Conservation (phyloP, 2,888 invertebrate species). For the Troides aeacus region DNA sequence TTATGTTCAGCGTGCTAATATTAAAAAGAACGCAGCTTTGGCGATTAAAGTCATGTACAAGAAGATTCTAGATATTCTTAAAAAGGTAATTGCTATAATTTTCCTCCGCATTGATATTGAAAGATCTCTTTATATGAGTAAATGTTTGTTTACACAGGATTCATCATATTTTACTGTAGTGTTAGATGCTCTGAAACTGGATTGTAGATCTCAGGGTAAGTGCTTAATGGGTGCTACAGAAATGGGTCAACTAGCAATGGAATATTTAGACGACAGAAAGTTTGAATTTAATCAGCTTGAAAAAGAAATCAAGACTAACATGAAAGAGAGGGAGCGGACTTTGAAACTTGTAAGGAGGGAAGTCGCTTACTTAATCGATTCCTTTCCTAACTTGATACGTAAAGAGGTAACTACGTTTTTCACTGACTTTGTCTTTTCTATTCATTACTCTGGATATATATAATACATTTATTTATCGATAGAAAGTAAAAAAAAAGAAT, state of each 20-base stretch:
- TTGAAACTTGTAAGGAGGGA: conserved; percentile 74
- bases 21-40: conserved; percentile 83
- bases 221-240: conserved; percentile 82
- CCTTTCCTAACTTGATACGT: conserved; percentile 68
- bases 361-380: conserved; percentile 65
- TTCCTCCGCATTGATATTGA: neutral
- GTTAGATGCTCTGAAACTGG: conserved; percentile 77
- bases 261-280: conserved; percentile 83
- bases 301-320: conserved; percentile 80
- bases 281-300: conserved; percentile 81
- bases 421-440: neutral
- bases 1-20: conserved; percentile 81
- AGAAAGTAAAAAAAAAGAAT: no score
- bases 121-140: neutral
- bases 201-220: conserved; percentile 81
- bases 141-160: conserved; percentile 62
- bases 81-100: conserved; percentile 68
- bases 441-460: neutral
- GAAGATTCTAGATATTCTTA: conserved; percentile 81
- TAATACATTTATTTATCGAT: no score
- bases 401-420: conserved; percentile 57
- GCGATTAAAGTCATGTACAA: conserved; percentile 82
- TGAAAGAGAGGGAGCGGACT: conserved; percentile 81
- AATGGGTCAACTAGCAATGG: conserved; percentile 84
- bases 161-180: conserved; percentile 83